Conservation (phyloP, 2,113 vertebrate genomes). For the Peucedramus taeniatus region DNA sequence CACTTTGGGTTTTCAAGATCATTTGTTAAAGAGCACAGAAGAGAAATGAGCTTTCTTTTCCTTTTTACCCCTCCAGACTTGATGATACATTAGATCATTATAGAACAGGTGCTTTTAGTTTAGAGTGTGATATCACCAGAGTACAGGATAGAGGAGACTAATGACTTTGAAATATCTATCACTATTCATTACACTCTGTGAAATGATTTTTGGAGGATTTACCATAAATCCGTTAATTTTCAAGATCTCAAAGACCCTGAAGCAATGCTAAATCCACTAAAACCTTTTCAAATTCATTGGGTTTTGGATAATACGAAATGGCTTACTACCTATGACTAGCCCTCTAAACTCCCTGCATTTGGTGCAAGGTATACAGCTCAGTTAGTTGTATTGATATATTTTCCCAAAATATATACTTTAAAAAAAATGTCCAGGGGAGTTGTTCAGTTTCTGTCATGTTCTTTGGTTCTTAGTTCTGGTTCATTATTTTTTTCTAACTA, state of each 20-base stretch:
- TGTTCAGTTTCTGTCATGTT: neutral
- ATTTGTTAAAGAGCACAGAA: neutral
- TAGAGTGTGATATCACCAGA: neutral
- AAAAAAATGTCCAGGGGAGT: neutral
- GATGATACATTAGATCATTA: neutral
- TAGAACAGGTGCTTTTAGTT: neutral
- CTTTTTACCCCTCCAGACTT: neutral
- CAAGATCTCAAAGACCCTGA: neutral
- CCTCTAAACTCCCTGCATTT: neutral
- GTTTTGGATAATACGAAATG: neutral
- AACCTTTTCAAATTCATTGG: neutral
- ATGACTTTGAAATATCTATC: neutral
- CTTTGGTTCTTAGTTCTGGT: neutral
- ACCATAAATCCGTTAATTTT: neutral
- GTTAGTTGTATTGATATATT: neutral
- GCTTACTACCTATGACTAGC: neutral
- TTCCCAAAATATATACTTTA: neutral
- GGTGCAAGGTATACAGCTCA: neutral
- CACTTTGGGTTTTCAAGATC: neutral
- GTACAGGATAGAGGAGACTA: neutral
- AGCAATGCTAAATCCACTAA: neutral
- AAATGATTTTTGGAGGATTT: constrained; percentile 23
- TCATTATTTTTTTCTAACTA: neutral
- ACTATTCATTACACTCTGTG: neutral
- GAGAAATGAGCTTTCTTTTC: neutral